Evolutionary conservation across 2,113 vertebrate genomes (phyloP).

Genomic region (Baryphthengus martii): DNA sequence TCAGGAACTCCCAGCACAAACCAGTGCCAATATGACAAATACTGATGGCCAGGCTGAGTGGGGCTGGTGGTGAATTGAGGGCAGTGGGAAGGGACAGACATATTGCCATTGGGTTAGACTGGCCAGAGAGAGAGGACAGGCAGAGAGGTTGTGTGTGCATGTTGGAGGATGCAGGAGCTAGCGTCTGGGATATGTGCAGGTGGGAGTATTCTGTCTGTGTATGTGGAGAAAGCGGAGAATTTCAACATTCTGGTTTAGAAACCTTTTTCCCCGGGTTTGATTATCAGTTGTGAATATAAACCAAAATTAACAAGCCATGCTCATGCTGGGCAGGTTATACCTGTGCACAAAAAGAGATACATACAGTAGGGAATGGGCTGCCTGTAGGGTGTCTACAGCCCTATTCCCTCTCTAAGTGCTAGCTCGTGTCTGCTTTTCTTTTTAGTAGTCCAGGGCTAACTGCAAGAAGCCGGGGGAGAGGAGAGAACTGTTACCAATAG

Average conservation of each 20-base stretch:
- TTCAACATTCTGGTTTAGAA: not conserved
- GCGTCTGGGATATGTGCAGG: not conserved
- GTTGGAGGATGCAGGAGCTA: not conserved
- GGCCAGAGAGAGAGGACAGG: not conserved
- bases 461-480: not conserved
- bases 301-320: not conserved
- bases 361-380: not conserved
- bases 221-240: not conserved
- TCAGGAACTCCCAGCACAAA: not conserved
- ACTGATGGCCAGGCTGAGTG: not conserved
- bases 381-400: not conserved
- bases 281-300: not conserved
- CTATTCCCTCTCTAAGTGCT: not conserved
- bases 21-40: not conserved
- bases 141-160: not conserved
- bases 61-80: not conserved
- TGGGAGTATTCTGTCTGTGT: not conserved
- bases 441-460: not conserved
- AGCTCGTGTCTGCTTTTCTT: not conserved
- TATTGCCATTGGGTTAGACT: not conserved
- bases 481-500: not conserved
- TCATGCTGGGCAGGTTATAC: not conserved
- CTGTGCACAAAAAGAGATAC: not conserved
- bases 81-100: not conserved
- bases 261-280: not conserved